Base-by-base conservation (phyloP, 53 echinoderm and acorn worm genomes). In the Hippasteria phrygiana region DNA sequence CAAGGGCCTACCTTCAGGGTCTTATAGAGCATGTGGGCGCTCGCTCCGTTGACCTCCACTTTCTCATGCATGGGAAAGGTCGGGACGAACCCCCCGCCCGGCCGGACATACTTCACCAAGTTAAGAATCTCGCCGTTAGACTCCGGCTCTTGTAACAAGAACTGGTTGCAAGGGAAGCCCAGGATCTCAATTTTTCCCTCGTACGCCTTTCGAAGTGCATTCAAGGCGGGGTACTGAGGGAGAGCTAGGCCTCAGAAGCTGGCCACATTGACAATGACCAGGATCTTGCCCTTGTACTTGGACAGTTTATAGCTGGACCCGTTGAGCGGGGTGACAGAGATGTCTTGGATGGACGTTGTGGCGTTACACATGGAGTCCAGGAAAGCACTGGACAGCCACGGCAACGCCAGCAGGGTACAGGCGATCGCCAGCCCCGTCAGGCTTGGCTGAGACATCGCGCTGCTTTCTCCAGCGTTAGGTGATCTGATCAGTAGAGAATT, bases 121-220 rank as follows among this genome's bases (percentile, higher is more conserved):
- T 71, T 27, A 0, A 88, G 62, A 20, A 88, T 88, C 34, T 88
- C 75, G 28, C 26, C 29, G 43, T 74, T 75, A 1, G 55, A 28
- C 51, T 62, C 88, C 4, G 88, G 88, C 41, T 88, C 88, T 63
- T 88, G 72, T n/a, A 88, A 77, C 33, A 56, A 17, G 75, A 88
- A 88, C 43, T 88, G 88, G 41, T 88, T 88, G 88, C 63, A 59
- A 13, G 88, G 88, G 35, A 88, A 45, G 28, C 62, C 88, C 39
- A 88, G 56, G 36, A 88, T 43, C 64, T 56, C 55, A 33, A 75
- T 36, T 40, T 87, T 72, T 14, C 55, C 74, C 33, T 56, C 74
- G 70, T 70, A 83, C 50, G 27, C 84, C 47, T 83, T 6, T 10
- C 47, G 66, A 12, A 88, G 88, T 88, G 88, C 88, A 88, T 88